Percentiles rank a stretch among this genome's conserved stretches.
phyloP scores from a whole-genome alignment of 92 coral and sea anemone species.

The Galaxea fascicularis region DNA sequence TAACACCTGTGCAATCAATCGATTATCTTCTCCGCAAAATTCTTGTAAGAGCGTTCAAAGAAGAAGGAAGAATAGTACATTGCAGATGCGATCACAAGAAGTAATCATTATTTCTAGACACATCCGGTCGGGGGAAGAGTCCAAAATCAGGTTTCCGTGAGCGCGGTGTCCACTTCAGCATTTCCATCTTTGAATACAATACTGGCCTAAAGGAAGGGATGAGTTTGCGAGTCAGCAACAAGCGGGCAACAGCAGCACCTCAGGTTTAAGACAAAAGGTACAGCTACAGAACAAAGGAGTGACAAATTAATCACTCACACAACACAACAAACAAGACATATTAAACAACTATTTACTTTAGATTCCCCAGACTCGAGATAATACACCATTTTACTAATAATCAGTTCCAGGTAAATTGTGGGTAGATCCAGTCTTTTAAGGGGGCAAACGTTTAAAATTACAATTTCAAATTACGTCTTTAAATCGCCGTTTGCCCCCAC shows the following conservation, averaged over 20 bases:
- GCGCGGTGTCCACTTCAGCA: conserved; percentile 57
- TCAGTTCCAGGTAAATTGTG: too few relatives aligned
- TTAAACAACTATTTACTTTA: too few relatives aligned
- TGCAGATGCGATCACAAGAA: background rate
- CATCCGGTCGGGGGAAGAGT: conserved; percentile 37
- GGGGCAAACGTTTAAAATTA: too few relatives aligned
- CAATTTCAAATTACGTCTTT: too few relatives aligned
- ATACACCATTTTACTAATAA: too few relatives aligned
- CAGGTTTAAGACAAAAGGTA: conserved; percentile 52
- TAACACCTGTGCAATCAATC: too few relatives aligned
- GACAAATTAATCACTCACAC: conserved; percentile 22
- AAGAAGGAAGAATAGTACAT: conserved; percentile 7
- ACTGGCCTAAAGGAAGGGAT: conserved; percentile 62
- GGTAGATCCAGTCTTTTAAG: too few relatives aligned
- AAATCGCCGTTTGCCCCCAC: too few relatives aligned
- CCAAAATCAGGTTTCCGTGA: conserved; percentile 46
- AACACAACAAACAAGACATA: conserved; percentile 9
- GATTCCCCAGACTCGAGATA: too few relatives aligned
- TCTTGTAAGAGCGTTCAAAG: background rate
- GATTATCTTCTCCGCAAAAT: background rate
- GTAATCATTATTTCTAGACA: conserved; percentile 22
- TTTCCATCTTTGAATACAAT: conserved; percentile 57
- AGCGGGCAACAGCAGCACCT: conserved; percentile 35
- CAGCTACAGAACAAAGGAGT: conserved; percentile 45
- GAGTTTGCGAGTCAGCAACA: conserved; percentile 35